Evolutionary conservation across 1,140 invertebrate genomes (phyloP), one percentile per base, ranked within the genome.

Genomic region (Leptonema lineaticorne): DNA sequence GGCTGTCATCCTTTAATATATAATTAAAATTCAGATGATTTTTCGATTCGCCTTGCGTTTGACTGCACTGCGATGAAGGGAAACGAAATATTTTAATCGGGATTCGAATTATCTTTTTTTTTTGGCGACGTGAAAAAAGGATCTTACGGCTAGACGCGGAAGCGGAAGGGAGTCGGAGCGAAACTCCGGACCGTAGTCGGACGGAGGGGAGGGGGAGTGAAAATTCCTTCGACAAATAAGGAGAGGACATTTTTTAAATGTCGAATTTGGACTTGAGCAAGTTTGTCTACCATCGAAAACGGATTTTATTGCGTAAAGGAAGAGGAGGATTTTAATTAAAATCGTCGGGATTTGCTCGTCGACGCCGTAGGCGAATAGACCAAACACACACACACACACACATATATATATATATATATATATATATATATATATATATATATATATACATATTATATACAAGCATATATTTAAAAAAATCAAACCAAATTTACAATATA

Each of bases 281-380:
- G 62, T 64, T 64, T 64, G 26, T 46, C 37, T 7, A 48, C 60
- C 30, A 64, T 64, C 37, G 33, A 26, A 64, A 64, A 64, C 37
- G 41, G 59, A 62, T 62, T 64, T 46, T 48, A n/a, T n/a, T n/a
- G n/a, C n/a, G 45, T 64, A 45, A 45, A 45, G 50, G 20, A 64
- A 64, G 62, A 48, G 62, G 29, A 50, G 45, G 62, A 28, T 64
- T 64, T 64, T 64, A 64, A 64, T 64, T 64, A 64, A 64, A 64
- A 64, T 64, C 26, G 41, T 48, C 24, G 24, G n/a, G 45, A 48
- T 64, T 53, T 30, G 24, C 45, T 30, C 29, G 24, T 20, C 22
- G 59, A 22, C 24, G 20, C 33, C 30, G 59, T 62, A n/a, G 59
- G 3, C 59, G 59, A 62, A 24, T 45, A 37, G 59, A 2, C 24